Percentiles rank a stretch among this genome's conserved stretches.
Conservation (phyloP, 1,140 invertebrate species). For the Heliothis subflexa region DNA sequence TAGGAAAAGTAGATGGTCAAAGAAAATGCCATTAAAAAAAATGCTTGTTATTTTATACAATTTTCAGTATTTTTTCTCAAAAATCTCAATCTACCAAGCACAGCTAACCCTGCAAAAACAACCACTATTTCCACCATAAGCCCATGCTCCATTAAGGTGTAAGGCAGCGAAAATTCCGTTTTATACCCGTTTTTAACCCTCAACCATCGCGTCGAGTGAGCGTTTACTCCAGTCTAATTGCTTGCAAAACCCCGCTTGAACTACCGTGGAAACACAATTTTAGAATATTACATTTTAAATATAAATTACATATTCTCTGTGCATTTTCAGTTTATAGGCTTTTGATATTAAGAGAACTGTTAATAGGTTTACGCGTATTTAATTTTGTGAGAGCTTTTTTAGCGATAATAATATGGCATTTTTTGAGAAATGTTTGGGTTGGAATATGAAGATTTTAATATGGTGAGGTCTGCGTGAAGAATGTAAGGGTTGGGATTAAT, state of each 20-base stretch:
- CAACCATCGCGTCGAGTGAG: conserved; percentile 26
- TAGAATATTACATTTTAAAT: conserved; percentile 36
- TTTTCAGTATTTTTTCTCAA: background rate
- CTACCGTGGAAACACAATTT: conserved; percentile 9
- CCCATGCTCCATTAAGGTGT: conserved; percentile 2
- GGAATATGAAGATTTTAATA: too few species aligned
- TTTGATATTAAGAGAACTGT: background rate
- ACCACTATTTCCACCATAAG: conserved; percentile 3
- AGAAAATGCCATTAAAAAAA: too few species aligned
- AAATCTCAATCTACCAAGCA: background rate
- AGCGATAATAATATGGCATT: background rate
- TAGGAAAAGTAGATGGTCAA: too few species aligned
- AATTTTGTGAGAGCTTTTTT: background rate
- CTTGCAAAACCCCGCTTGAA: conserved; percentile 34
- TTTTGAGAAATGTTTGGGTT: too few species aligned
- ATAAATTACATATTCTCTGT: conserved; percentile 21
- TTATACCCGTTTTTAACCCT: conserved; percentile 35
- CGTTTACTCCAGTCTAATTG: conserved; percentile 35
- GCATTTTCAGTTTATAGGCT: conserved; percentile 23
- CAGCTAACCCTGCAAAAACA: background rate
- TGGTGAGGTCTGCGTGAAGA: too few species aligned
- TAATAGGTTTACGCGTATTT: conserved; percentile 3
- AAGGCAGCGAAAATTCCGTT: conserved; percentile 24
- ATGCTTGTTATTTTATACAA: too few species aligned
- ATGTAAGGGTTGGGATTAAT: too few species aligned